Conservation (phyloP, 2,113 vertebrate genomes). For the Pavo muticus region DNA sequence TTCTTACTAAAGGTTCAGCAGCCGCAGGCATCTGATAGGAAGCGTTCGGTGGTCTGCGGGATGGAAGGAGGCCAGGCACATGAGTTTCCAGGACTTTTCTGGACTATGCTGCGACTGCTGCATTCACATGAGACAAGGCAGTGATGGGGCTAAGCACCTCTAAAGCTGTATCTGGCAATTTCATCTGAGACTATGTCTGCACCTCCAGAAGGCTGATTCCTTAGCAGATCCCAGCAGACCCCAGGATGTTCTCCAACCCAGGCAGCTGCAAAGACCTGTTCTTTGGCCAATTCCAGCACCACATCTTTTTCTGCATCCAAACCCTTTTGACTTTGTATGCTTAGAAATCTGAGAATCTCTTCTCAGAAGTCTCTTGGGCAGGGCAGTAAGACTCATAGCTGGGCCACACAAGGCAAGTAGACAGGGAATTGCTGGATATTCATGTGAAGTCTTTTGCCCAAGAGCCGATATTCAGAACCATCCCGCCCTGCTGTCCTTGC, state of each 20-base stretch:
- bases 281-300: not conserved
- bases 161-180: not conserved
- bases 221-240: not conserved
- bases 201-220: not conserved
- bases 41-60: not conserved
- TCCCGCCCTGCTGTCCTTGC: not conserved
- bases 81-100: not conserved
- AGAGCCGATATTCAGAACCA: not conserved
- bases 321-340: not conserved
- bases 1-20: not conserved
- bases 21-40: not conserved
- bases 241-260: not conserved
- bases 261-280: not conserved
- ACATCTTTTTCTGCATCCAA: not conserved
- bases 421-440: not conserved
- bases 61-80: not conserved
- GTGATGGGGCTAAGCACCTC: not conserved
- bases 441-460: not conserved
- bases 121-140: not conserved
- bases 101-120: not conserved
- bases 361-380: not conserved
- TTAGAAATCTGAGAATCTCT: not conserved
- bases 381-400: not conserved
- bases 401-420: not conserved
- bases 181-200: not conserved